Percentiles rank a stretch among this genome's conserved stretches.
phyloP scores from a whole-genome alignment of 2,888 invertebrate species.

The Atethmia centrago region DNA sequence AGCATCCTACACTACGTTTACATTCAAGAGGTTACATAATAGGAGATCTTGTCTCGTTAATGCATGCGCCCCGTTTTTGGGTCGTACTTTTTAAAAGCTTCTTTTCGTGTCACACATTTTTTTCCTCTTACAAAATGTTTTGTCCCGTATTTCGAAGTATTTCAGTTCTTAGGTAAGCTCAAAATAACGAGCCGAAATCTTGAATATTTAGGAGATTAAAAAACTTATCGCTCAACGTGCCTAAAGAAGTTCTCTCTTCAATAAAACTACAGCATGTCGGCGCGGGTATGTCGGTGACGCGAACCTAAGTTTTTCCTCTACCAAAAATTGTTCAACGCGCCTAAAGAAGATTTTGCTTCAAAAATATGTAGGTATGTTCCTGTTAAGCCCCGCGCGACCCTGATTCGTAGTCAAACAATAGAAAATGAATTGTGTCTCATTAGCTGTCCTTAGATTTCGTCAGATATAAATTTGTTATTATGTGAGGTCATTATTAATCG shows the following conservation, averaged over 20 bases:
- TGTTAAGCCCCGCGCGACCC: no score
- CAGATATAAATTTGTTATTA: slow-evolving; percentile 11
- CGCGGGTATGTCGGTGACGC: no score
- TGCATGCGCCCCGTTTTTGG: slow-evolving; percentile 51
- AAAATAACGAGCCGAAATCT: slow-evolving; percentile 15
- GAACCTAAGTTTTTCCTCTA: no score
- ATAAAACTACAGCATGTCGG: no score
- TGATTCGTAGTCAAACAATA: no score
- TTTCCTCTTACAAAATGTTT: slow-evolving; percentile 26
- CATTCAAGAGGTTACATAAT: slow-evolving; percentile 43
- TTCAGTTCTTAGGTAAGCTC: background rate
- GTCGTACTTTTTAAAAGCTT: slow-evolving; percentile 34
- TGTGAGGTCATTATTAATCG: background rate
- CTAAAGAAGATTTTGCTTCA: no score
- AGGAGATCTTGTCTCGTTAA: slow-evolving; percentile 58
- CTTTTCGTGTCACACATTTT: slow-evolving; percentile 35
- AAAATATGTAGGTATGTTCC: no score
- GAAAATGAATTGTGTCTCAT: no score
- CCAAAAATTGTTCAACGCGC: no score
- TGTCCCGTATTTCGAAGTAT: slow-evolving; percentile 24
- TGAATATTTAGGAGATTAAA: slow-evolving; percentile 16
- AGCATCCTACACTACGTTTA: slow-evolving; percentile 25
- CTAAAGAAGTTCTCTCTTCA: no score
- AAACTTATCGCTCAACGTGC: no score
- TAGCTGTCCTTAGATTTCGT: no score